A percentile compares a stretch with the other conserved stretches of the same genome.
These are phyloP conservation scores for Zaprionus kolodkinae DNA, from an alignment of 1,140 invertebrate genomes.

Conservation along the genomic window DNA sequence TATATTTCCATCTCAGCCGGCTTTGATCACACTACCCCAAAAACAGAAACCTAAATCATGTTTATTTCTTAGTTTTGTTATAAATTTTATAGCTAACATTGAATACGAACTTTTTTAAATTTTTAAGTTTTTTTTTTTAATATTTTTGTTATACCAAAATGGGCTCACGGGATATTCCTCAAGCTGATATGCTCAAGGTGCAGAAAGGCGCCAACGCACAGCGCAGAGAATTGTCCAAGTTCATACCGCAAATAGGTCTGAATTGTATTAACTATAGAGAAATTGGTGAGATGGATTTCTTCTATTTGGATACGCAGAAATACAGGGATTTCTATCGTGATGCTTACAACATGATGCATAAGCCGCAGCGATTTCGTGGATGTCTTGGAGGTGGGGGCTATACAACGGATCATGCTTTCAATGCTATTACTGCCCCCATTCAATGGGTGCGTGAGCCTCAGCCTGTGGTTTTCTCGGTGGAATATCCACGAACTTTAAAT, in stretches of 20 bases:
- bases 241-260: conserved; percentile 44
- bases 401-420: conserved; percentile 30
- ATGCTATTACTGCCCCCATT: conserved; percentile 19
- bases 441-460: conserved; percentile 45
- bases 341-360: conserved; percentile 52
- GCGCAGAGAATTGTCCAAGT: conserved; percentile 49
- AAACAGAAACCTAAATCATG: conserved; percentile 81
- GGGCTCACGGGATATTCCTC: conserved; percentile 42
- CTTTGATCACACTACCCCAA: conserved; percentile 99
- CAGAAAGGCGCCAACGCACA: conserved; percentile 51
- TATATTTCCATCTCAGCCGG: conserved; percentile 95
- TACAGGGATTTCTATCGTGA: conserved; percentile 69
- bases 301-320: conserved; percentile 67
- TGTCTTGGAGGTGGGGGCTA: conserved; percentile 48
- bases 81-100: too few relatives aligned
- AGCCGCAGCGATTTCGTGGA: conserved; percentile 36
- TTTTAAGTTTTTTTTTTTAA: background rate
- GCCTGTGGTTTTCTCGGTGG: conserved; percentile 59
- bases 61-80: background rate
- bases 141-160: conserved; percentile 24
- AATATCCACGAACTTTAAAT: conserved; percentile 34
- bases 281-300: conserved; percentile 55
- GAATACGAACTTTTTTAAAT: too few relatives aligned
- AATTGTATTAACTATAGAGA: conserved; percentile 50
- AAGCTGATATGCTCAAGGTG: conserved; percentile 67